Percentiles rank a stretch among this genome's conserved stretches.
These are phyloP conservation scores for Cordylochernes scorpioides DNA, from an alignment of 2,888 invertebrate genomes.

Conservation along the genomic window DNA sequence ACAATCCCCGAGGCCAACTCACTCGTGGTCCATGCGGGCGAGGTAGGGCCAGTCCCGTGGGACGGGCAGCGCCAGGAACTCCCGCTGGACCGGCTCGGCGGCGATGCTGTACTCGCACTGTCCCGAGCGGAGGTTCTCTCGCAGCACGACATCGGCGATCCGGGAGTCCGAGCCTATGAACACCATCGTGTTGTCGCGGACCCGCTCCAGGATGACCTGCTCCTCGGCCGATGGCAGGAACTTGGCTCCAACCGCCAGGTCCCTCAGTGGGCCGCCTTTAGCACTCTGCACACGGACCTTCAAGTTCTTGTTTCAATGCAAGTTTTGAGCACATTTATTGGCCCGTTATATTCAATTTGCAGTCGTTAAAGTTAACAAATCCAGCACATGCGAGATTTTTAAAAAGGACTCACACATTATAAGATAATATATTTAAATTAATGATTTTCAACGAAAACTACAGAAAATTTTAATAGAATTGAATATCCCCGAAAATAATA, in stretches of 20 bases:
- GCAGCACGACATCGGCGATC: slow-evolving; percentile 6
- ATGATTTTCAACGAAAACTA: too few relatives aligned
- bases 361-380: too few relatives aligned
- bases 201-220: slow-evolving; percentile 3
- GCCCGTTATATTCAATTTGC: too few relatives aligned
- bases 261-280: slow-evolving; percentile 1
- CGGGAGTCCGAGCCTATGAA: slow-evolving; percentile 7
- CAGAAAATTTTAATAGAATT: too few relatives aligned
- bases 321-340: too few relatives aligned
- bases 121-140: slow-evolving; percentile 3
- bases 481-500: too few relatives aligned
- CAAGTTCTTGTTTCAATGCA: too few relatives aligned
- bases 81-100: slow-evolving; percentile 45
- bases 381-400: too few relatives aligned
- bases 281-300: slow-evolving; percentile 3
- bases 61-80: slow-evolving; percentile 47
- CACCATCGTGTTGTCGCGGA: slow-evolving; percentile 5
- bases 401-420: too few relatives aligned
- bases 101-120: slow-evolving; percentile 21
- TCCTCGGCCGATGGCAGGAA: slow-evolving; percentile 2
- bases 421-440: too few relatives aligned
- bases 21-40: slow-evolving; percentile 47
- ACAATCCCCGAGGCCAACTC: too few relatives aligned
- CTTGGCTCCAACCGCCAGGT: slow-evolving; percentile 4
- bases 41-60: slow-evolving; percentile 48